phyloP scores from a whole-genome alignment of 92 coral and sea anemone species.

The Porites divaricata region DNA sequence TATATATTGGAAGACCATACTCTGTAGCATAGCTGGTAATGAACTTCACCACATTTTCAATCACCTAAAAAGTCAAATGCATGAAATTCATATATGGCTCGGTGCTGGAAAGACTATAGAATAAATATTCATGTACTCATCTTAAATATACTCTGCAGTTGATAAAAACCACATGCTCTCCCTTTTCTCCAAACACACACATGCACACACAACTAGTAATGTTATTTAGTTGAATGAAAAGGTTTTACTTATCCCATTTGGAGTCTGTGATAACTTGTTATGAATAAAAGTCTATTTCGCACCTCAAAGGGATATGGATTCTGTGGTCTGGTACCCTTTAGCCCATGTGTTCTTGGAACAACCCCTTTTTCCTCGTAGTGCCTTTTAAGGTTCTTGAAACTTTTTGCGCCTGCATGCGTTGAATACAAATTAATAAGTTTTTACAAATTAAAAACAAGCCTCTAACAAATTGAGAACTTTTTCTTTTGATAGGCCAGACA shows the following conservation, averaged over 20 bases:
- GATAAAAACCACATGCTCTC: too few species aligned
- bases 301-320: conserved; percentile 18
- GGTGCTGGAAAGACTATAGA: too few species aligned
- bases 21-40: not conserved
- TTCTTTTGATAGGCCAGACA: not conserved
- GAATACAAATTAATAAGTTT: not conserved
- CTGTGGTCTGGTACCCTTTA: conserved; percentile 27
- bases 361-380: conserved; percentile 9
- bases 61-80: not conserved
- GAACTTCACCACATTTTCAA: conserved; percentile 6
- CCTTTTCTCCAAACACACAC: not conserved
- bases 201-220: not conserved
- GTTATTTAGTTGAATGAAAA: not conserved
- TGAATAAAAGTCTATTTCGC: conserved; percentile 3
- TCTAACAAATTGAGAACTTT: not conserved
- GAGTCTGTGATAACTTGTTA: not conserved
- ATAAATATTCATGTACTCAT: too few species aligned
- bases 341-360: conserved; percentile 4
- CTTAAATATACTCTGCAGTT: too few species aligned
- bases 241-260: not conserved
- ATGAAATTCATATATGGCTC: too few species aligned
- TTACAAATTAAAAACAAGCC: not conserved
- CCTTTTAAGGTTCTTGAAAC: conserved; percentile 10
- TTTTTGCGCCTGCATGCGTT: not conserved
- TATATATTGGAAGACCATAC: not conserved